These are phyloP conservation scores for Harpagifer antarcticus DNA, from an alignment of 2,797 vertebrate species.

Conservation along the genomic window DNA sequence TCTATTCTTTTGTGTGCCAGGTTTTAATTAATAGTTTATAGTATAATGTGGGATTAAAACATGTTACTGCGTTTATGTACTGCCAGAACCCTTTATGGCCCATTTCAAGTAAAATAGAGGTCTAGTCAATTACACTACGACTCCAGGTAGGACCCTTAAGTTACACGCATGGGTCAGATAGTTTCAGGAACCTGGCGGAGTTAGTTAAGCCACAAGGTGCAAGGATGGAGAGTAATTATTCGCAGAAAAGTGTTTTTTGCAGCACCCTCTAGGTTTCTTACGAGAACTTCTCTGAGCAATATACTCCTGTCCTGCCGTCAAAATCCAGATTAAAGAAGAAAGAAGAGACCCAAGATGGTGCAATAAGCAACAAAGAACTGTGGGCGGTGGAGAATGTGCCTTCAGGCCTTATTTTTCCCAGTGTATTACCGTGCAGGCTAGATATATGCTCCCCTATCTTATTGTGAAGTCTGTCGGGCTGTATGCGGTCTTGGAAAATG, in stretches of 20 bases:
- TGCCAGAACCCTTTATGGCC: conserved; percentile 40
- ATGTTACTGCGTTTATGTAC: conserved; percentile 48
- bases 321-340: conserved; percentile 1
- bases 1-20: conserved; percentile 44
- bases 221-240: conserved; percentile 12
- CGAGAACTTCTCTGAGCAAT: conserved; percentile 5
- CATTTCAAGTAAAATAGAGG: conserved; percentile 52
- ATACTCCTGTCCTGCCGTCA: background rate
- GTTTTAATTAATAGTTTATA: conserved; percentile 70
- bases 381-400: background rate
- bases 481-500: conserved; percentile 12
- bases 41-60: conserved; percentile 55
- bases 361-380: background rate
- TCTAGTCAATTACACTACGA: conserved; percentile 27
- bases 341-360: conserved; percentile 12
- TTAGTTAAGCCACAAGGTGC: background rate
- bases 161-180: conserved; percentile 27
- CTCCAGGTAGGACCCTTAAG: conserved; percentile 35
- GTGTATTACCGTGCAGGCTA: background rate
- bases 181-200: conserved; percentile 31
- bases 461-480: background rate
- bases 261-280: background rate
- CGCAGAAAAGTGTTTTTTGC: background rate
- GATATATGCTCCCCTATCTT: conserved; percentile 5
- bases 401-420: background rate